Percentiles rank a stretch among this genome's conserved stretches.
These are phyloP conservation scores for Mastigias papua DNA, from an alignment of 30 jellyfish, hydroid and myxozoan species.

Conservation along the genomic window DNA sequence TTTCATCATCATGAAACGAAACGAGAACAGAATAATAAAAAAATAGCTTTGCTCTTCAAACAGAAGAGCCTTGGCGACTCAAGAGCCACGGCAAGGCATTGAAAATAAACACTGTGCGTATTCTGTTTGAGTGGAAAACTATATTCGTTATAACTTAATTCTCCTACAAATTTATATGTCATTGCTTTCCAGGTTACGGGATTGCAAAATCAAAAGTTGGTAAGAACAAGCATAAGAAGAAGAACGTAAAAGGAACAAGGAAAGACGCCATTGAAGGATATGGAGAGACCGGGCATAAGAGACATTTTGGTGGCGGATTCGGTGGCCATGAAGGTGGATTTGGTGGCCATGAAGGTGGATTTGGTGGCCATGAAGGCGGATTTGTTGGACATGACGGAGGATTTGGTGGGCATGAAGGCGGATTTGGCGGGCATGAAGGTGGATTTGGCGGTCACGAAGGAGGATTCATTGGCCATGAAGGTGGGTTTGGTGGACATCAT, in stretches of 20 bases:
- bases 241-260: conserved; percentile 68
- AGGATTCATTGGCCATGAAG: conserved; percentile 76
- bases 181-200: conserved; percentile 5
- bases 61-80: too few relatives aligned
- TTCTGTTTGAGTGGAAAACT: too few relatives aligned
- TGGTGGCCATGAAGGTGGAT: conserved; percentile 88
- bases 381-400: conserved; percentile 79
- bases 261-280: conserved; percentile 50
- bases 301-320: conserved; percentile 71
- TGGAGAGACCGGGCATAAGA: conserved; percentile 45
- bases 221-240: conserved; percentile 29
- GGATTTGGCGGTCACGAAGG: conserved; percentile 87
- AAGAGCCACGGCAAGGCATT: too few relatives aligned
- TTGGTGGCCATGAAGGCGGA: conserved; percentile 84
- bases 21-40: too few relatives aligned
- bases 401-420: conserved; percentile 80
- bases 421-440: conserved; percentile 82
- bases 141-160: too few relatives aligned
- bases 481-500: conserved; percentile 78
- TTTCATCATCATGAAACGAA: too few relatives aligned
- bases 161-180: too few relatives aligned
- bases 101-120: too few relatives aligned
- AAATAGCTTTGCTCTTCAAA: too few relatives aligned
- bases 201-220: conserved; percentile 36
- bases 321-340: conserved; percentile 80